phyloP scores from a whole-genome alignment of 2,888 invertebrate genomes.

The Drosophila macrospina region DNA sequence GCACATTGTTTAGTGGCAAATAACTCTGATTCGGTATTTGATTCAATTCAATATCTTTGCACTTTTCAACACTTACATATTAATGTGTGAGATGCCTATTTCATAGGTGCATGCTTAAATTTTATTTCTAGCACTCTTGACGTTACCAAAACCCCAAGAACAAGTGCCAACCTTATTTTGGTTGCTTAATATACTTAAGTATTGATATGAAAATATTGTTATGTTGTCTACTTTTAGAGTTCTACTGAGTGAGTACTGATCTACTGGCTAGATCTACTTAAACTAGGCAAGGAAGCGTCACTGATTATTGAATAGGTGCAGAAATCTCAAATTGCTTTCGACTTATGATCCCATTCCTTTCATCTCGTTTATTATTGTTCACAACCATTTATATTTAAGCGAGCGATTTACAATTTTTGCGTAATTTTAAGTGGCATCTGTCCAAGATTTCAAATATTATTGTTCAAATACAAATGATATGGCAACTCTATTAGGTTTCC shows the following conservation, averaged over 20 bases:
- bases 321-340: constrained; percentile 1
- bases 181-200: constrained; percentile 11
- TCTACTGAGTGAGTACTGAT: constrained; percentile 17
- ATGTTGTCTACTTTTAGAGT: constrained; percentile 3
- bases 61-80: constrained; percentile 38
- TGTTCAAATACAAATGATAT: constrained; percentile 59
- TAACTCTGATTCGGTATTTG: not conserved
- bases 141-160: constrained; percentile 2
- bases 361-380: constrained; percentile 50
- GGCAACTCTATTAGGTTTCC: constrained; percentile 21
- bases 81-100: constrained; percentile 19
- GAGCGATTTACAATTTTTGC: constrained; percentile 77
- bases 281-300: constrained; percentile 30
- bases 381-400: constrained; percentile 85
- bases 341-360: constrained; percentile 6
- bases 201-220: constrained; percentile 44
- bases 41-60: constrained; percentile 31
- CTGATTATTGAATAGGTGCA: constrained; percentile 21
- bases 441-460: constrained; percentile 15
- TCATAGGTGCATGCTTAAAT: constrained; percentile 11
- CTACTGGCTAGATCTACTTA: constrained; percentile 28
- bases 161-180: constrained; percentile 8
- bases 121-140: constrained; percentile 18
- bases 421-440: constrained; percentile 34
- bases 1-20: not conserved